Evolutionary conservation across 1,140 invertebrate species (phyloP), one percentile per base, ranked within the genome.

Genomic region (Cylas formicarius): DNA sequence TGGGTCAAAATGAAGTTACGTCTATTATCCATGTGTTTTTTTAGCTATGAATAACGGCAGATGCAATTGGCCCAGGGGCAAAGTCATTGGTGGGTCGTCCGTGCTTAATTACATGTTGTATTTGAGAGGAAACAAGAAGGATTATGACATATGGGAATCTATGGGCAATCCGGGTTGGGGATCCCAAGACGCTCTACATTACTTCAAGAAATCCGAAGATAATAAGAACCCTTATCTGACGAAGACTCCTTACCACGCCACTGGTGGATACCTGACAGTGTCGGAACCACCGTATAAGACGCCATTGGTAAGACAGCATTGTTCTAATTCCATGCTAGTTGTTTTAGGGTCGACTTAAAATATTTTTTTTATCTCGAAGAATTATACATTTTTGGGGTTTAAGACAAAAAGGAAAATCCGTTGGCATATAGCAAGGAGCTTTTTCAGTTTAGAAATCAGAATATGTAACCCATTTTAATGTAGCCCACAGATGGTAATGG

Each of bases 71-170:
- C 87, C 90, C 0, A 66, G 87, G 20, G 88, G 87, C 10, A 83
- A 82, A 62, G 82, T 84, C 0, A 67, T 84, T 6, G 88, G 87
- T 1, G 88, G 88, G 1, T 84, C 78, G 1, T 84, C 80, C 2
- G 89, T 95, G 0, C 72, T 98, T 0, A 99, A 99, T 65, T 97
- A 96, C 58, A 98, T 99, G 95, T 72, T 97, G 0, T 99, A 98
- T 58, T 72, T 98, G 0, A 73, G 95, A 18, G 95, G 94, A 0
- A 95, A 97, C 61, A 81, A 81, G 47, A 80, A 76, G 44, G 95
- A 99, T 63, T 99, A 97, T 63, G 89, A 98, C 57, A 72, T 74
- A 4, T 99, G 96, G 95, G 90, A 92, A 60, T 68, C 76, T 0
- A 67, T 85, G 20, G 95, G 95, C 0, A 96, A 95, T 55, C 76